Evolutionary conservation across 2,888 invertebrate genomes (phyloP).

Genomic region (Protophormia terraenovae): DNA sequence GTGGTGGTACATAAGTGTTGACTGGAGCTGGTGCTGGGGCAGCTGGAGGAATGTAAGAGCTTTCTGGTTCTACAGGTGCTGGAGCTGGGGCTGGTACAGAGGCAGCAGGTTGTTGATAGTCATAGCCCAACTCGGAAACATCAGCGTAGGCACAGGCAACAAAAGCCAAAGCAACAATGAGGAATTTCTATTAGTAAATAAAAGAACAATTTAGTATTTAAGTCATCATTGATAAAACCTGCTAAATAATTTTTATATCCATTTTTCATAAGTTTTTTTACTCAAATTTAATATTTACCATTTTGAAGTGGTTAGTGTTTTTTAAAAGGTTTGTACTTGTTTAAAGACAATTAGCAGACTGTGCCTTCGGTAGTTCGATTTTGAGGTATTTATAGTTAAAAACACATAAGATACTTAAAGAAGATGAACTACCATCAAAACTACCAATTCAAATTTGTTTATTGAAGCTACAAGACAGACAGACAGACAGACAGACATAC

Average conservation of each 20-base stretch:
- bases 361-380: background rate
- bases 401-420: no score
- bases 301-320: slow-evolving; percentile 19
- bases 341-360: slow-evolving; percentile 41
- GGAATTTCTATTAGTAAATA: slow-evolving; percentile 71
- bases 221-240: background rate
- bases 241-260: background rate
- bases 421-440: no score
- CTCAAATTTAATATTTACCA: slow-evolving; percentile 25
- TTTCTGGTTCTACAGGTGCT: background rate
- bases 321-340: background rate
- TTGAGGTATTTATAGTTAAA: slow-evolving; percentile 47
- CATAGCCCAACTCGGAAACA: slow-evolving; percentile 76
- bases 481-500: no score
- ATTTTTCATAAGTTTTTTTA: background rate
- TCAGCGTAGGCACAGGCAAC: slow-evolving; percentile 74
- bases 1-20: slow-evolving; percentile 35
- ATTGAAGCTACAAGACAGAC: background rate
- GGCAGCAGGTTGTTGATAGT: slow-evolving; percentile 71
- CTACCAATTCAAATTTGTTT: background rate
- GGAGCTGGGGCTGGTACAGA: slow-evolving; percentile 60
- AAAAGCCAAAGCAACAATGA: slow-evolving; percentile 72
- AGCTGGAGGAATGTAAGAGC: slow-evolving; percentile 18
- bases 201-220: background rate
- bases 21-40: slow-evolving; percentile 67